These are phyloP conservation scores for Harpagoxenus sublaevis DNA, from an alignment of 2,888 invertebrate genomes.

Conservation along the genomic window DNA sequence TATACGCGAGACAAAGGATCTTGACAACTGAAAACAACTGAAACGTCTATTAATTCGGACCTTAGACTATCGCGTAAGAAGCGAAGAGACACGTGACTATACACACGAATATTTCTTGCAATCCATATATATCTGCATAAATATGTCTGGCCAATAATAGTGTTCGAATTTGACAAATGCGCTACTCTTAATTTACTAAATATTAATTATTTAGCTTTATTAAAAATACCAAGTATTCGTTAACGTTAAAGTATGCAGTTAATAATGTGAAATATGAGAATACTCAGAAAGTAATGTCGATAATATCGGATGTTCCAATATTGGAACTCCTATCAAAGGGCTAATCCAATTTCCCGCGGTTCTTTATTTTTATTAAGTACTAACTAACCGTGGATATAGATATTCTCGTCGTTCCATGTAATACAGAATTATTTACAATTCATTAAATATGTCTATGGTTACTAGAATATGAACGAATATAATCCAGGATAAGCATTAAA, in stretches of 20 bases:
- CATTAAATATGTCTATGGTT: neutral
- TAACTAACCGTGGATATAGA: neutral
- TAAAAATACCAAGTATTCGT: slow-evolving; percentile 28
- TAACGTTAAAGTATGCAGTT: slow-evolving; percentile 5
- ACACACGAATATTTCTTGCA: neutral
- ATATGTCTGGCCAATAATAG: neutral
- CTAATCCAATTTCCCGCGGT: slow-evolving; percentile 8
- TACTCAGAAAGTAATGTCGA: slow-evolving; percentile 25
- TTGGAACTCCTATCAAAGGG: slow-evolving; percentile 17
- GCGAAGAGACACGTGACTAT: neutral
- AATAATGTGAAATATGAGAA: slow-evolving; percentile 43
- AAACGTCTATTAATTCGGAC: no score
- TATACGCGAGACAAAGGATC: no score
- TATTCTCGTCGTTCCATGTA: neutral
- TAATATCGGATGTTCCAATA: slow-evolving; percentile 40
- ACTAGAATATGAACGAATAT: neutral
- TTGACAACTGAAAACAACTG: no score
- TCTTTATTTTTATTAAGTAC: slow-evolving; percentile 3
- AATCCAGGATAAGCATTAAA: neutral
- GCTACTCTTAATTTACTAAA: neutral
- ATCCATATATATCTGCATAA: neutral
- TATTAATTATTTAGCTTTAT: slow-evolving; percentile 5
- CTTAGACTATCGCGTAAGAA: neutral
- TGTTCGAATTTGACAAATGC: neutral
- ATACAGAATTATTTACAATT: slow-evolving; percentile 9